These are phyloP conservation scores for Vanessa atalanta DNA, from an alignment of 1,140 invertebrate genomes.

Conservation along the genomic window DNA sequence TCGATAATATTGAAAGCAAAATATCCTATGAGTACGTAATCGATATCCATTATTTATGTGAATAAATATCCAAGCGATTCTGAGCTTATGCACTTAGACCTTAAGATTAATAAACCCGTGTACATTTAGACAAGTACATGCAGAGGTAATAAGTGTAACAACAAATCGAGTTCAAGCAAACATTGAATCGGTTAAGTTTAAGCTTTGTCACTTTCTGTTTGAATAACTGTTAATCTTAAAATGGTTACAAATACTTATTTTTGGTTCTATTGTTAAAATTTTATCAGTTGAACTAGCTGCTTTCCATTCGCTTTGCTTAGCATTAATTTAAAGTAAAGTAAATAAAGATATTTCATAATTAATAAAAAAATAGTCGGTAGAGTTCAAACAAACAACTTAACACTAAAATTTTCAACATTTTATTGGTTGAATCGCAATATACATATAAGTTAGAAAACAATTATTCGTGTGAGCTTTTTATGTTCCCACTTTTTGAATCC, in stretches of 20 bases:
- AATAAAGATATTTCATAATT: too few species aligned
- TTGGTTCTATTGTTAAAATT: too few species aligned
- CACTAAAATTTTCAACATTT: too few species aligned
- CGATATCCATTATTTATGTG: slow-evolving; percentile 41
- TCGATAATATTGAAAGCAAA: slow-evolving; percentile 39
- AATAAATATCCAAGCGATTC: neutral
- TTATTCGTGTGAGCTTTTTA: too few species aligned
- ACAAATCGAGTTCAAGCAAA: slow-evolving; percentile 21
- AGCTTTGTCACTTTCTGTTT: slow-evolving; percentile 17
- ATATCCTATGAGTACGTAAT: slow-evolving; percentile 42
- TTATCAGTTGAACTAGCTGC: neutral
- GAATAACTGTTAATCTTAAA: slow-evolving; percentile 15
- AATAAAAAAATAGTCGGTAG: too few species aligned
- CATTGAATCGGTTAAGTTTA: slow-evolving; percentile 13
- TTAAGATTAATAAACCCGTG: neutral
- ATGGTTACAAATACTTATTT: neutral
- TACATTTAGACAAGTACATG: neutral
- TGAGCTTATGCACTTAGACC: neutral
- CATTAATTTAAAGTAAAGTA: too few species aligned
- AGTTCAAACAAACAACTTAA: too few species aligned
- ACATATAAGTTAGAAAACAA: too few species aligned
- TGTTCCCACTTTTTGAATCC: too few species aligned
- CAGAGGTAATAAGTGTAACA: slow-evolving; percentile 20
- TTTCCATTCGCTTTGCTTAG: too few species aligned
- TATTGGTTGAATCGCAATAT: too few species aligned